Evolutionary conservation across 2,113 vertebrate genomes (phyloP).

Genomic region (Rhabdomys dilectus): DNA sequence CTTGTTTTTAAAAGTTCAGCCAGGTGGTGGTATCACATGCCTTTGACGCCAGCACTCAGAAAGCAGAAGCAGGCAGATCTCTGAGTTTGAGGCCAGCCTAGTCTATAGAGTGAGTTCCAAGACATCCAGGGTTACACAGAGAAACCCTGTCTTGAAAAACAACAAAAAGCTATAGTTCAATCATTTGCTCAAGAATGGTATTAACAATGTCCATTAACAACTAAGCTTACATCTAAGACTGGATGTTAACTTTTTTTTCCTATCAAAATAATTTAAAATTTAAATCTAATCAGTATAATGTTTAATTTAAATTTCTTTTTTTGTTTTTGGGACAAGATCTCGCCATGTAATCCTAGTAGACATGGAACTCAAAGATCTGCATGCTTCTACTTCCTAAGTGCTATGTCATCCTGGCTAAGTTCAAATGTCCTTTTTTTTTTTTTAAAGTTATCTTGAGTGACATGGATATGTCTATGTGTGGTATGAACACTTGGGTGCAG

Average conservation of each 20-base stretch:
- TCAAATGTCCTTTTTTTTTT: neutral
- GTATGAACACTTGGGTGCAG: neutral
- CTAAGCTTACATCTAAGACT: neutral
- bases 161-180: neutral
- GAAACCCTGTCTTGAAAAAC: neutral
- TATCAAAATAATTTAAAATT: neutral
- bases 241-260: neutral
- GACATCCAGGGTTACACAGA: neutral
- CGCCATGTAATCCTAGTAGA: neutral
- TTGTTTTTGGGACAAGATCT: neutral
- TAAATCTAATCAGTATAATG: neutral
- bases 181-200: neutral
- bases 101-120: neutral
- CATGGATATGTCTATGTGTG: neutral
- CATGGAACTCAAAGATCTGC: neutral
- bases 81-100: neutral
- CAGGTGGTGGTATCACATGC: neutral
- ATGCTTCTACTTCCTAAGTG: neutral
- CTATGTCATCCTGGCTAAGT: neutral
- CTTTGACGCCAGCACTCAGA: neutral
- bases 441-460: neutral
- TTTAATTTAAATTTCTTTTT: conserved; percentile 27
- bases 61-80: neutral
- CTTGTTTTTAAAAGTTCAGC: neutral
- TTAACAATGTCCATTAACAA: neutral